Evolutionary conservation across 2,113 vertebrate species (phyloP).

Genomic region (Lipophrys pholis): DNA sequence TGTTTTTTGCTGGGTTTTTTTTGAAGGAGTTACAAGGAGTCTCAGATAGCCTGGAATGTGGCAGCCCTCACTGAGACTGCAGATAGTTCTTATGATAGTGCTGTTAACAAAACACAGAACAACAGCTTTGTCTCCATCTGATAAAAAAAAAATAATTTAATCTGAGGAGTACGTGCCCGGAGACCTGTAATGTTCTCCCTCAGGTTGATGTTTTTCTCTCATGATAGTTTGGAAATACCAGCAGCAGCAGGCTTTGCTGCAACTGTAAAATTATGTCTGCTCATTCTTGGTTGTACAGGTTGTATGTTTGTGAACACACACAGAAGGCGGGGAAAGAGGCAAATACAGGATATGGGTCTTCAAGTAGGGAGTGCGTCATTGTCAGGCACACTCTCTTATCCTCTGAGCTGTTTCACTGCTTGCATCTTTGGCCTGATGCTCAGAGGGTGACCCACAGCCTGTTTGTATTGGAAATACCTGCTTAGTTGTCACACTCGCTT

Average conservation of each 20-base stretch:
- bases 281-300: not conserved
- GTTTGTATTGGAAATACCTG: constrained; percentile 11
- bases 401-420: constrained; percentile 30
- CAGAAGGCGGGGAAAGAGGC: not conserved
- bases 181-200: not conserved
- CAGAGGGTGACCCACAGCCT: constrained; percentile 18
- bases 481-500: constrained; percentile 10
- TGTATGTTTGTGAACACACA: constrained; percentile 1
- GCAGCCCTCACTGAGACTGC: constrained; percentile 16
- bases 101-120: constrained; percentile 52
- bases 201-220: constrained; percentile 1
- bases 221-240: not conserved
- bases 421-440: not conserved
- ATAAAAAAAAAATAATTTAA: constrained; percentile 52
- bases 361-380: not conserved
- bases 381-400: constrained; percentile 49
- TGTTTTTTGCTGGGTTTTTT: not conserved
- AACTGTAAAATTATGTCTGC: constrained; percentile 1
- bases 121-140: constrained; percentile 58
- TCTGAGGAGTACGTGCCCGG: constrained; percentile 28
- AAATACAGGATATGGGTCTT: constrained; percentile 57
- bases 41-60: constrained; percentile 12
- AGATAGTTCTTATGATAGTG: constrained; percentile 28
- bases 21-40: not conserved
- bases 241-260: not conserved